phyloP scores from a whole-genome alignment of 2,797 vertebrate species.

The Gymnodraco acuticeps region DNA sequence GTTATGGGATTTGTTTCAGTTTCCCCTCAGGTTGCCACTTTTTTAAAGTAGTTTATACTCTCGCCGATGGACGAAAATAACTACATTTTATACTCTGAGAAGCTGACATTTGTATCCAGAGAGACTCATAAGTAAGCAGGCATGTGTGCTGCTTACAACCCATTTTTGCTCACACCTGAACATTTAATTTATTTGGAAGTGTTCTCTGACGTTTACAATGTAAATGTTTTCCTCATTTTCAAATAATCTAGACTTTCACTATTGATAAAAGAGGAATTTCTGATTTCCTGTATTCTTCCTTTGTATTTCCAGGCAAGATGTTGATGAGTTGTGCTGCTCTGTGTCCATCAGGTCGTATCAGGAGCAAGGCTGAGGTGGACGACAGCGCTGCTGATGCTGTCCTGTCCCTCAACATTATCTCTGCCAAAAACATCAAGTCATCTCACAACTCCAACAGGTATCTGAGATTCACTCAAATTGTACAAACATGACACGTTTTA shows the following conservation, averaged over 20 bases:
- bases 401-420: slow-evolving; percentile 97
- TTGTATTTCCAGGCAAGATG: neutral
- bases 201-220: too few relatives aligned
- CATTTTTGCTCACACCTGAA: too few relatives aligned
- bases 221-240: too few relatives aligned
- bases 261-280: too few relatives aligned
- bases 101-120: slow-evolving; percentile 37
- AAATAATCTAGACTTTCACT: too few relatives aligned
- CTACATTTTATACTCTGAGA: slow-evolving; percentile 32
- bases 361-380: slow-evolving; percentile 94
- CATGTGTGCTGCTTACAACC: slow-evolving; percentile 5
- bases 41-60: slow-evolving; percentile 33
- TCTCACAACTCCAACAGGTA: slow-evolving; percentile 96
- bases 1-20: slow-evolving; percentile 14
- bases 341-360: slow-evolving; percentile 90
- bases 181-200: too few relatives aligned
- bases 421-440: slow-evolving; percentile 96
- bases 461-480: neutral
- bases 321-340: neutral
- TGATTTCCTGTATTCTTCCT: neutral
- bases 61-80: slow-evolving; percentile 45
- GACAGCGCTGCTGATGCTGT: slow-evolving; percentile 93
- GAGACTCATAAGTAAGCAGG: slow-evolving; percentile 12
- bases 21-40: slow-evolving; percentile 6
- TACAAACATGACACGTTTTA: neutral